phyloP scores from a whole-genome alignment of 2,888 invertebrate species.

The Tipula helvola region DNA sequence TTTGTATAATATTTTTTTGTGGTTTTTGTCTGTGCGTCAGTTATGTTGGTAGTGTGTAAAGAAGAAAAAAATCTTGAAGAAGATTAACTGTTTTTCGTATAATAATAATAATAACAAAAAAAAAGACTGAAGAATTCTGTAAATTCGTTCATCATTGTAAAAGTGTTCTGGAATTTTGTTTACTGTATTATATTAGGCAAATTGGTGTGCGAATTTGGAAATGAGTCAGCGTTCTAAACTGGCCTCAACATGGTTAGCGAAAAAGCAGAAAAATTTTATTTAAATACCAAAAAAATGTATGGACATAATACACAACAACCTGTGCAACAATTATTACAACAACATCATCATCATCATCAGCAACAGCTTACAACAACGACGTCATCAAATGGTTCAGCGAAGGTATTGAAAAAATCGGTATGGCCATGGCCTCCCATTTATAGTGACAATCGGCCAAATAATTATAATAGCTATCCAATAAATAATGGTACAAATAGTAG shows the following conservation, averaged over 20 bases:
- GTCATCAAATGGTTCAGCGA: neutral
- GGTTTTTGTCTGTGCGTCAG: neutral
- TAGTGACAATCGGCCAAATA: neutral
- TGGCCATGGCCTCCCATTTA: neutral
- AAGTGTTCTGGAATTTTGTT: neutral
- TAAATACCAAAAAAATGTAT: constrained; percentile 8
- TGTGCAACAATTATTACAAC: neutral
- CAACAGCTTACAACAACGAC: neutral
- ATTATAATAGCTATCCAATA: neutral
- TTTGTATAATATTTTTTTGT: neutral
- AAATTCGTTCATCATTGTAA: neutral
- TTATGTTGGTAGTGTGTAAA: neutral
- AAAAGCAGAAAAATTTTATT: constrained; percentile 6
- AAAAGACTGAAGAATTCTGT: neutral
- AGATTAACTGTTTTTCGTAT: neutral
- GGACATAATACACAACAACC: neutral
- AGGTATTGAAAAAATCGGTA: neutral
- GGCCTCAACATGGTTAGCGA: constrained; percentile 6
- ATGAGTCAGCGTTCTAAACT: neutral
- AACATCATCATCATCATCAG: neutral
- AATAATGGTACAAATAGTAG: neutral
- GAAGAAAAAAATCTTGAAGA: neutral
- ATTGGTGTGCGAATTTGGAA: neutral
- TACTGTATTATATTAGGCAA: neutral
- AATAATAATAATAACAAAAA: neutral